Percentiles rank a stretch among this genome's conserved stretches.
Conservation (phyloP, 2,888 invertebrate genomes). For the Papilio demoleus region DNA sequence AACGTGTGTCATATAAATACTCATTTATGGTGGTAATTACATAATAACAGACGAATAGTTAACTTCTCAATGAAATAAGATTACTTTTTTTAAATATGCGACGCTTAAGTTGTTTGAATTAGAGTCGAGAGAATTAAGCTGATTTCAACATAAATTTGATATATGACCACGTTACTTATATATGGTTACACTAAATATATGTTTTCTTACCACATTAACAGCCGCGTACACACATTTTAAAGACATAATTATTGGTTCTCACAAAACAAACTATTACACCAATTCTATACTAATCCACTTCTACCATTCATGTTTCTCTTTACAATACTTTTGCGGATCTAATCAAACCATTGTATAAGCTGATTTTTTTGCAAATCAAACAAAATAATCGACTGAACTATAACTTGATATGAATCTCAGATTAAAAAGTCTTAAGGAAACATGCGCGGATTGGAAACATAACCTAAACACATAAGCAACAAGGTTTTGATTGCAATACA, state of each 20-base stretch:
- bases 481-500: not conserved
- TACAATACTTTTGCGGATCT: not conserved
- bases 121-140: too few species aligned
- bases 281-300: not conserved
- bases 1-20: not conserved
- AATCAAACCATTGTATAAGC: not conserved
- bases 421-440: not conserved
- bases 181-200: too few species aligned
- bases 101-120: too few species aligned
- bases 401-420: not conserved
- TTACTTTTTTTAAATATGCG: too few species aligned
- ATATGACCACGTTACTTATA: too few species aligned
- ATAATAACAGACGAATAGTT: not conserved
- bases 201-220: conserved; percentile 29
- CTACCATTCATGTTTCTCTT: not conserved
- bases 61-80: too few species aligned
- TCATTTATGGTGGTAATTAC: not conserved
- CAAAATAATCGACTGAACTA: not conserved
- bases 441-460: not conserved
- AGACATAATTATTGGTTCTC: conserved; percentile 20
- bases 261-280: not conserved
- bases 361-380: not conserved
- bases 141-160: too few species aligned
- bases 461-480: not conserved
- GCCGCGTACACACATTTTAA: conserved; percentile 20